Evolutionary conservation across 2,113 vertebrate genomes (phyloP).

Genomic region (Ornithorhynchus anatinus): DNA sequence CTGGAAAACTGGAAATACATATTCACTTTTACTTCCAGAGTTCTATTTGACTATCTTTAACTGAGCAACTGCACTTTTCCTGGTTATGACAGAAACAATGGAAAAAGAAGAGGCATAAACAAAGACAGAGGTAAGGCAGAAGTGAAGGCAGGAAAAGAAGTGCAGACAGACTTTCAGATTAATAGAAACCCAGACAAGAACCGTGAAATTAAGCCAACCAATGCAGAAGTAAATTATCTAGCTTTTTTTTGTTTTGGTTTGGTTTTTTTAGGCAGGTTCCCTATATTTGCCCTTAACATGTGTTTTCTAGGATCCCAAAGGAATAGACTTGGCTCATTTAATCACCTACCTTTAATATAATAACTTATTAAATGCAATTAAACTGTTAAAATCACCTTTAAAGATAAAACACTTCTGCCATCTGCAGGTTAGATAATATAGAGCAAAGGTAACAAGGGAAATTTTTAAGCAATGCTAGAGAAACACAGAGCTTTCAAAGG

Average conservation of each 20-base stretch:
- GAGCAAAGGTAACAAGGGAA: not conserved
- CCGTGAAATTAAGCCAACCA: not conserved
- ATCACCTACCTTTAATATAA: not conserved
- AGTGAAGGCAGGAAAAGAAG: not conserved
- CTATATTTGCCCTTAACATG: not conserved
- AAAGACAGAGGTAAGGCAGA: not conserved
- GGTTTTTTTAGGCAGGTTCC: not conserved
- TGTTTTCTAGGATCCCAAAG: not conserved
- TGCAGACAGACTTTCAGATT: not conserved
- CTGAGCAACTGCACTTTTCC: too few relatives aligned
- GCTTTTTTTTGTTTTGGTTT: too few relatives aligned
- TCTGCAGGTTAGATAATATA: slow-evolving; percentile 29
- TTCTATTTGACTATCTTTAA: too few relatives aligned
- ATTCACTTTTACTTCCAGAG: too few relatives aligned
- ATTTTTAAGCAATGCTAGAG: not conserved
- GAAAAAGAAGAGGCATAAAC: too few relatives aligned
- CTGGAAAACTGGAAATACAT: too few relatives aligned
- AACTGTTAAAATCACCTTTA: not conserved
- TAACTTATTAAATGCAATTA: not conserved
- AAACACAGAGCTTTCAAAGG: not conserved
- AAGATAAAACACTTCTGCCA: slow-evolving; percentile 45
- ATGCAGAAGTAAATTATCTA: slow-evolving; percentile 18
- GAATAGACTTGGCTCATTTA: not conserved
- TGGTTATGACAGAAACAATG: too few relatives aligned
- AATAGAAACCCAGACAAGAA: not conserved